Evolutionary conservation across 2,113 vertebrate genomes (phyloP), one percentile per base, ranked within the genome.

Genomic region (Chlamydotis undulata): DNA sequence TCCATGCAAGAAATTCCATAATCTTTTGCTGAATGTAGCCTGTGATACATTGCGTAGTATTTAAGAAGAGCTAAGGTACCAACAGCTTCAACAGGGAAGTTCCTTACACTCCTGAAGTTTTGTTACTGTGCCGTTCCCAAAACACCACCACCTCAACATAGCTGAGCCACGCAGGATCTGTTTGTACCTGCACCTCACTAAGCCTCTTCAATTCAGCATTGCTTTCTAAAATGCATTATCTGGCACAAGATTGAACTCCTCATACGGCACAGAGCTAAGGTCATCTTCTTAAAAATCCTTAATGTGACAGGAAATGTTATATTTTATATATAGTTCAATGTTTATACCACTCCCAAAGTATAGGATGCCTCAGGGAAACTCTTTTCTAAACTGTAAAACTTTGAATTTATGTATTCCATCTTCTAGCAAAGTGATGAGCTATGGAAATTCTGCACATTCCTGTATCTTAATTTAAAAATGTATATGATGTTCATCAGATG

Each of bases 91-190:
- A 19, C 8, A 71, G 35, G 68, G 9, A 89, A 77, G 37, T 31
- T 64, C 35, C 33, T 92, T 25, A n/a, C 19, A 5, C 19, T 56
- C 49, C 56, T 56, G 52, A 60, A 65, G 9, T 81, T 64, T 50
- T 70, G 13, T 47, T 64, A 33, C 16, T 37, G 5, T 37, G 28
- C 33, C 56, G 55, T 50, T 74, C 18, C 39, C 76, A 21, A 81
- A 63, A 67, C 0, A 0, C 8, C 28, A 22, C 1, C 2, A 70
- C 41, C 22, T 55, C 35, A 65, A 33, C 19, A 14, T 12, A 17
- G 14, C n/a, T 10, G 3, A 89, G 24, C 17, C n/a, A 26, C 14
- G 16, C n/a, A 78, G 43, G 18, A 47, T 67, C 12, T 50, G 26
- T 61, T 73, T 81, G 52, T 59, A 79, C 25, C 23, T 78, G n/a